Evolutionary conservation across 2,797 vertebrate genomes (phyloP).

Genomic region (Gephyroberyx darwinii): DNA sequence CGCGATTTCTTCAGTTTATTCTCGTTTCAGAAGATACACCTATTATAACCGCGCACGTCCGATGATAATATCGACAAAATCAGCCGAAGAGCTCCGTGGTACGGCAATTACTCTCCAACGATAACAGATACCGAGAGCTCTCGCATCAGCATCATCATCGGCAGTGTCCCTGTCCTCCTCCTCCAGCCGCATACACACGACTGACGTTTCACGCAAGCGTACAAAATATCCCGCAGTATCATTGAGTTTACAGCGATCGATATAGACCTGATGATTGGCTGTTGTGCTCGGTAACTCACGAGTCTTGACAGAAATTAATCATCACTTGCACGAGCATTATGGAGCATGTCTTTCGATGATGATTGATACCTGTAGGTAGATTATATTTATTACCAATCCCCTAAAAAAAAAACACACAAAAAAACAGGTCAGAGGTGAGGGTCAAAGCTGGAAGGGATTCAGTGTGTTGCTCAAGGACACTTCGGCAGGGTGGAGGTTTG

Average conservation of each 20-base stretch:
- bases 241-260: slow-evolving; percentile 1
- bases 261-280: not conserved
- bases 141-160: slow-evolving; percentile 79
- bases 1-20: not conserved
- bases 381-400: not conserved
- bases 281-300: not conserved
- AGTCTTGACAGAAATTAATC: not conserved
- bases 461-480: slow-evolving; percentile 3
- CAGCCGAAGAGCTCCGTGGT: slow-evolving; percentile 26
- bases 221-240: slow-evolving; percentile 75
- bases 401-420: too few species aligned
- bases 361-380: not conserved
- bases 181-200: slow-evolving; percentile 75
- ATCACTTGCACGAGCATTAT: not conserved
- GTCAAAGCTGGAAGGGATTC: not conserved
- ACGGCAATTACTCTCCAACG: slow-evolving; percentile 26
- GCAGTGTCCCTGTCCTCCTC: slow-evolving; percentile 70
- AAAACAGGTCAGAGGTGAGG: slow-evolving; percentile 20
- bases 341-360: not conserved
- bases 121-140: slow-evolving; percentile 68
- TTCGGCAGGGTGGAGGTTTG: not conserved
- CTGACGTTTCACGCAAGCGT: slow-evolving; percentile 81
- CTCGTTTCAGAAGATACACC: slow-evolving; percentile 16
- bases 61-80: not conserved
- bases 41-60: not conserved